Evolutionary conservation across 2,113 vertebrate species (phyloP).

Genomic region (Pardalotus punctatus): DNA sequence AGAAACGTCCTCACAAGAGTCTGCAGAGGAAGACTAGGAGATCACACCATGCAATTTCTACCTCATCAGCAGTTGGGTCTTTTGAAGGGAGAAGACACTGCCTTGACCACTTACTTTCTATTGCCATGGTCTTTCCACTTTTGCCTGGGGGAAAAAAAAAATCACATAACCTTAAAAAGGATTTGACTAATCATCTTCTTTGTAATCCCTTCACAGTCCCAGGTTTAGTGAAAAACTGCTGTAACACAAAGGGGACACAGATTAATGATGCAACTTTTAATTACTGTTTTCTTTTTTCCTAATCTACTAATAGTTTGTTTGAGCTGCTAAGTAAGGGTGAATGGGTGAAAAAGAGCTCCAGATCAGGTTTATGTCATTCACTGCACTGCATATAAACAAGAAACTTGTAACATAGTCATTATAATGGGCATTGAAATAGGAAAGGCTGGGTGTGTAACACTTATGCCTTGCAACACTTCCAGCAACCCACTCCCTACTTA

Average conservation of each 20-base stretch:
- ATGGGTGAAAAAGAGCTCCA: constrained; percentile 69
- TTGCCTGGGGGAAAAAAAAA: constrained; percentile 53
- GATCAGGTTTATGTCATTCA: constrained; percentile 74
- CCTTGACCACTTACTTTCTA: constrained; percentile 90
- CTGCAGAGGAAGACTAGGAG: constrained; percentile 88
- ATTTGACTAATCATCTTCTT: constrained; percentile 78
- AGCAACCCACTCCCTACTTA: constrained; percentile 66
- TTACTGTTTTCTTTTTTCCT: constrained; percentile 77
- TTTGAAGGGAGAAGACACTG: constrained; percentile 91
- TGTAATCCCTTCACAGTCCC: constrained; percentile 82
- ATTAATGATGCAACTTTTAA: constrained; percentile 79
- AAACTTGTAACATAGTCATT: constrained; percentile 62
- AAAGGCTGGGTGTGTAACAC: constrained; percentile 63
- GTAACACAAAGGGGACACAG: constrained; percentile 83
- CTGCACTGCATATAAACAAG: constrained; percentile 71
- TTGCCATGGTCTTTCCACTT: constrained; percentile 81
- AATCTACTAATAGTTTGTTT: constrained; percentile 81
- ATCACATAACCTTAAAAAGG: constrained; percentile 77
- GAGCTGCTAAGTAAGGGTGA: constrained; percentile 76
- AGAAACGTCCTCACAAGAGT: constrained; percentile 86
- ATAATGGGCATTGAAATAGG: constrained; percentile 71
- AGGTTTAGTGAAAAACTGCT: constrained; percentile 86
- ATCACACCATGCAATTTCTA: constrained; percentile 83
- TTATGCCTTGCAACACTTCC: constrained; percentile 50
- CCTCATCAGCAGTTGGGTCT: constrained; percentile 95